Evolutionary conservation across 2,113 vertebrate species (phyloP).

Genomic region (Dasyprocta punctata): DNA sequence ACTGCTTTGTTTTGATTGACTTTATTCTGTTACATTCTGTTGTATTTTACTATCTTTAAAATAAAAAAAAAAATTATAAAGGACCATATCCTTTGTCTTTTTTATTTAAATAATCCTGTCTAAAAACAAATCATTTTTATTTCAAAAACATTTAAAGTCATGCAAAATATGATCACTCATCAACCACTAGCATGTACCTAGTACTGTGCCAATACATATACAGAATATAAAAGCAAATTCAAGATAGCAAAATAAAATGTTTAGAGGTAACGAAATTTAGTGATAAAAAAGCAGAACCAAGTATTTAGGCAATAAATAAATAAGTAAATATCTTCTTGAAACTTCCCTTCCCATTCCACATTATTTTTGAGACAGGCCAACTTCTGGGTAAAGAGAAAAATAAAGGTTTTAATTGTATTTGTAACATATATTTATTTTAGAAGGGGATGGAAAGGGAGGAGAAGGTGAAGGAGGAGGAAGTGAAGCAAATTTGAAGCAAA

Average conservation of each 20-base stretch:
- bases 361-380: background rate
- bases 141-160: constrained; percentile 1
- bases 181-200: background rate
- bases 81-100: background rate
- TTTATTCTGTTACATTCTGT: too few species aligned
- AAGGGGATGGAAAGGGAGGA: background rate
- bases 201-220: background rate
- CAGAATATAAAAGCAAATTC: background rate
- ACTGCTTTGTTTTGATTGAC: too few species aligned
- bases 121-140: background rate
- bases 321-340: constrained; percentile 24
- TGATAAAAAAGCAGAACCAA: background rate
- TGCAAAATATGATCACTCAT: background rate
- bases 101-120: background rate
- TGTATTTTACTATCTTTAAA: too few species aligned
- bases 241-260: background rate
- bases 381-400: background rate
- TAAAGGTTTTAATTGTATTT: background rate
- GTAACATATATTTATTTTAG: background rate
- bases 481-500: background rate
- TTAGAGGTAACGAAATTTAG: background rate
- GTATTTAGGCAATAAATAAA: too few species aligned
- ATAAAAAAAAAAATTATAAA: too few species aligned
- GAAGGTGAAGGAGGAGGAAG: background rate
- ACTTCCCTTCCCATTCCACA: background rate